Evolutionary conservation across 2,113 vertebrate species (phyloP), one percentile per base, ranked within the genome.

Genomic region (Cheilinus undulatus): DNA sequence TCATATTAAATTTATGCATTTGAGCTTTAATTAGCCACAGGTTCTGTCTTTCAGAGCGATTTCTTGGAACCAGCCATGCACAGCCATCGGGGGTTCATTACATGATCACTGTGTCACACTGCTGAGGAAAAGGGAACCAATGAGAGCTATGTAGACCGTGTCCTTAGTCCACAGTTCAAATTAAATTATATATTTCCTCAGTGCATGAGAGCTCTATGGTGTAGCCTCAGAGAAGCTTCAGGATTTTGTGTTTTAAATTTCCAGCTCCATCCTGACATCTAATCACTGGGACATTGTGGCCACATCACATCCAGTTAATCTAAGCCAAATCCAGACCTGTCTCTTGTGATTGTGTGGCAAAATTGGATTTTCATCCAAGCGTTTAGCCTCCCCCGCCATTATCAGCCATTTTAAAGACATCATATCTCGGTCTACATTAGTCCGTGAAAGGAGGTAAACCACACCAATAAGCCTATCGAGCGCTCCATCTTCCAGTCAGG

Each of bases 361-460:
- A 91, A 91, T 92, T 86, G 87, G 89, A 90, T 90, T 88, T 88
- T 80, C 78, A 84, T 78, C 73, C 86, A 76, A 82, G 67, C 78
- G 75, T 88, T 90, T 73, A 84, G 70, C 78, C 68, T 78, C 61
- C 67, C 61, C 48, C 14, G 12, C 83, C 77, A 84, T 86, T 80
- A 88, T 84, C 72, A 71, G 61, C 73, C 71, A 84, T 87, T 87
- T 83, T 72, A 78, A 73, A 88, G 75, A 74, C 73, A 82, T 83
- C 80, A 79, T 83, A 48, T 45, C 80, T 86, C 68, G 67, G 77
- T 87, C 76, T 80, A 42, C 34, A 43, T 83, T 48, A 67, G 52
- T 32, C 43, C 75, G 72, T 69, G 69, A 80, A 73, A 73, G 62
- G 65, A 61, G 58, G 73, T 49, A 58, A 78, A 62, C 56, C 62